These are phyloP conservation scores for Sogatella furcifera DNA, from an alignment of 1,140 invertebrate species.

Conservation along the genomic window DNA sequence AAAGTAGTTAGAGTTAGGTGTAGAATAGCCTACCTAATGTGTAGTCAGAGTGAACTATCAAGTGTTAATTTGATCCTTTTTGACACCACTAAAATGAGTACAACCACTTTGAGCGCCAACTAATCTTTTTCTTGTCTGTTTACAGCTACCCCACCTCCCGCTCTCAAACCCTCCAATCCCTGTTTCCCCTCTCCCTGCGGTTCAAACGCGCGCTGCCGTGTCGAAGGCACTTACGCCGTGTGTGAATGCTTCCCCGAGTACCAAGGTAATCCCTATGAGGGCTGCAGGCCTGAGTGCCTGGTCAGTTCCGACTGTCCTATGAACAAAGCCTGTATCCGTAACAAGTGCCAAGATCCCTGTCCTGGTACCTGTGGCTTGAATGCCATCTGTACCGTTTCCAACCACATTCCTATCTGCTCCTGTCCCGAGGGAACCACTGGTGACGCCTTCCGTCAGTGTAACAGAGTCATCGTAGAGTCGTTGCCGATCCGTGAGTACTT, in stretches of 20 bases:
- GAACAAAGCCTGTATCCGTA: slow-evolving; percentile 61
- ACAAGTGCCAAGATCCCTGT: slow-evolving; percentile 74
- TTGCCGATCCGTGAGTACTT: slow-evolving; percentile 28
- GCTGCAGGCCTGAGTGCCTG: slow-evolving; percentile 66
- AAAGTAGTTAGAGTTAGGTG: no score
- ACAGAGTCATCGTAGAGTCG: slow-evolving; percentile 23
- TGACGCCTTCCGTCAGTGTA: slow-evolving; percentile 46
- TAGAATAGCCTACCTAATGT: no score
- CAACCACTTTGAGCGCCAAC: no score
- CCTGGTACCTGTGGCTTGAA: slow-evolving; percentile 53
- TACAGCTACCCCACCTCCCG: slow-evolving; percentile 30
- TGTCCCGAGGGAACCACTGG: slow-evolving; percentile 50
- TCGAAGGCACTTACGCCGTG: slow-evolving; percentile 37
- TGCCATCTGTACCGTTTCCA: slow-evolving; percentile 53
- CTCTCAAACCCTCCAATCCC: slow-evolving; percentile 35
- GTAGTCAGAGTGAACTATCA: no score
- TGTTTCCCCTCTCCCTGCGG: slow-evolving; percentile 60
- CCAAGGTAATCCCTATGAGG: slow-evolving; percentile 67
- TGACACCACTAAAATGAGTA: no score
- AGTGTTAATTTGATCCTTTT: no score
- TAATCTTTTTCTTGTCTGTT: neutral
- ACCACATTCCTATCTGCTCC: slow-evolving; percentile 57
- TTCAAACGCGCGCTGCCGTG: slow-evolving; percentile 53
- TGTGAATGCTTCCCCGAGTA: slow-evolving; percentile 61
- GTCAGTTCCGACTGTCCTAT: slow-evolving; percentile 68